Conservation (phyloP, 2,888 invertebrate genomes). For the Agrochola circellaris region DNA sequence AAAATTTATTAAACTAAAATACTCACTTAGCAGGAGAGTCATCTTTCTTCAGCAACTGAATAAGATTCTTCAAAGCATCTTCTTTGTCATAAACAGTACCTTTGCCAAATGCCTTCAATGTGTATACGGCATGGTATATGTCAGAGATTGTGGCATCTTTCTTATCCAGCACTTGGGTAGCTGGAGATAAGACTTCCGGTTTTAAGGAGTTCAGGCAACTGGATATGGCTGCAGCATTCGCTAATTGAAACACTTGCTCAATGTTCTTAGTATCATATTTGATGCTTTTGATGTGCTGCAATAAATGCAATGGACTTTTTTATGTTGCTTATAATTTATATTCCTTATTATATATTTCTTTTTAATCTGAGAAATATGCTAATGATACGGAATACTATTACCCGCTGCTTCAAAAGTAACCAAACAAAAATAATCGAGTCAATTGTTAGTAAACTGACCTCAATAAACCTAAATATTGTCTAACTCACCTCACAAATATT, state of each 20-base stretch:
- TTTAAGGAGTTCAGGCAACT: constrained; percentile 89
- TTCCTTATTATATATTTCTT: neutral
- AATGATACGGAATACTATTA: neutral
- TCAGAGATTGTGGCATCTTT: constrained; percentile 93
- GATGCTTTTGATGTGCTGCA: constrained; percentile 79
- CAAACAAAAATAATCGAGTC: neutral
- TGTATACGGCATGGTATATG: constrained; percentile 93
- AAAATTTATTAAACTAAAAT: neutral
- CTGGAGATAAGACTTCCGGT: constrained; percentile 86
- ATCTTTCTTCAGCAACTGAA: constrained; percentile 95
- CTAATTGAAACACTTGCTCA: constrained; percentile 92
- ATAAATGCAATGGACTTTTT: constrained; percentile 20
- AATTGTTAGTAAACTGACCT: neutral
- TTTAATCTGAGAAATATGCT: neutral
- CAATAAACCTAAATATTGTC: neutral
- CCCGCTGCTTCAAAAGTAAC: neutral
- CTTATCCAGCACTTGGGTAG: constrained; percentile 91
- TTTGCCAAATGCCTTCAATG: constrained; percentile 93
- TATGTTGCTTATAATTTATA: neutral
- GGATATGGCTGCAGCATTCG: constrained; percentile 91
- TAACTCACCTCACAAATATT: constrained; percentile 91
- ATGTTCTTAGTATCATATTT: constrained; percentile 83
- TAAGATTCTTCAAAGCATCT: constrained; percentile 93
- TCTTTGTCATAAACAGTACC: constrained; percentile 91
- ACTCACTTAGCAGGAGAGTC: constrained; percentile 93